A percentile compares a stretch with the other conserved stretches of the same genome.
Evolutionary conservation across 2,797 vertebrate genomes (phyloP).

Genomic region (Pagetopsis macropterus): DNA sequence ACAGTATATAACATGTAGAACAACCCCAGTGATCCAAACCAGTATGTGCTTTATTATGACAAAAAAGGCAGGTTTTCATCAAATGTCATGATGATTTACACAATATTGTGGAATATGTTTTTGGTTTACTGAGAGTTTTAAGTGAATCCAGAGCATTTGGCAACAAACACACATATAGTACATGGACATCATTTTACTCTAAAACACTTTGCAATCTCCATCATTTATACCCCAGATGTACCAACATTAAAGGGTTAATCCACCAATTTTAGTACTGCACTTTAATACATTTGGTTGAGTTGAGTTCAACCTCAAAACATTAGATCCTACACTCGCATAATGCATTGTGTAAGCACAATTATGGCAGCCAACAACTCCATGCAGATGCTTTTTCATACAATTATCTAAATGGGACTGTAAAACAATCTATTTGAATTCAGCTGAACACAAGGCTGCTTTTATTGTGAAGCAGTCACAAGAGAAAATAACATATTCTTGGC

Average conservation of each 20-base stretch:
- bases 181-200: not conserved
- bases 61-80: constrained; percentile 4
- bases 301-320: not conserved
- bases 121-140: not conserved
- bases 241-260: not conserved
- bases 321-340: not conserved
- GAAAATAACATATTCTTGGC: not conserved
- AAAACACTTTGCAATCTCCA: not conserved
- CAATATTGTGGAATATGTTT: not conserved
- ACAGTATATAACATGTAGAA: not conserved
- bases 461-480: not conserved
- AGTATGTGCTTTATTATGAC: not conserved
- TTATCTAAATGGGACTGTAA: not conserved
- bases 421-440: not conserved
- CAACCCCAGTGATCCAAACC: not conserved
- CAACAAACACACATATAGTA: not conserved
- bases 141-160: not conserved
- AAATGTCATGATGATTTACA: not conserved
- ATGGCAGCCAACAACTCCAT: not conserved
- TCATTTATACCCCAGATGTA: not conserved
- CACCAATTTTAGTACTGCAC: not conserved
- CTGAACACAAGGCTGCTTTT: not conserved
- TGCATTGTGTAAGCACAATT: not conserved
- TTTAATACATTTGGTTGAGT: not conserved
- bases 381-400: not conserved